Conservation (phyloP, 1,140 invertebrate species). For the Euwallacea fornicatus region DNA sequence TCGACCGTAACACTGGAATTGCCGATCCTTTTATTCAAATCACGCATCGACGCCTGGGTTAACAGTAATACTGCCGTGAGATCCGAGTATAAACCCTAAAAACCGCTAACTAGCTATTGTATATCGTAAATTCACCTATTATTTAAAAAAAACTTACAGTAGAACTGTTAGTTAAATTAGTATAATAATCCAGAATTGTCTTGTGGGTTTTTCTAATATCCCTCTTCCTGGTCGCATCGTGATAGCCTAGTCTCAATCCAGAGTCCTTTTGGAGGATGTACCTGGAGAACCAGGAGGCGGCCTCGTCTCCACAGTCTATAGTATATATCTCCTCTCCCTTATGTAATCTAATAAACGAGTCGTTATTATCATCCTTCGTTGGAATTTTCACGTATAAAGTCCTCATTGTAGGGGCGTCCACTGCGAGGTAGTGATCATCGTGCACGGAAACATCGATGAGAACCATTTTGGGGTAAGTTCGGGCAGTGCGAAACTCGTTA, state of each 20-base stretch:
- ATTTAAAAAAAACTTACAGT: slow-evolving; percentile 33
- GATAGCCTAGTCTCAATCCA: slow-evolving; percentile 62
- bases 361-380: slow-evolving; percentile 31
- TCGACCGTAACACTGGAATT: slow-evolving; percentile 58
- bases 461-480: slow-evolving; percentile 49
- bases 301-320: slow-evolving; percentile 65
- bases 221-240: slow-evolving; percentile 53
- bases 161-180: slow-evolving; percentile 39
- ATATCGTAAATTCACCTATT: neutral
- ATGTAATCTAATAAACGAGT: slow-evolving; percentile 37
- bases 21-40: slow-evolving; percentile 62
- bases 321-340: slow-evolving; percentile 53
- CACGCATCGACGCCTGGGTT: slow-evolving; percentile 64
- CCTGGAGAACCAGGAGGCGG: slow-evolving; percentile 63
- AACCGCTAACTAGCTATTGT: slow-evolving; percentile 1
- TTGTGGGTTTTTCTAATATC: slow-evolving; percentile 44
- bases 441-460: slow-evolving; percentile 48
- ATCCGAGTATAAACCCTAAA: slow-evolving; percentile 47
- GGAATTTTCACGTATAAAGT: slow-evolving; percentile 49
- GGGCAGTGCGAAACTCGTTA: slow-evolving; percentile 46
- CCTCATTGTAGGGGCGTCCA: slow-evolving; percentile 50
- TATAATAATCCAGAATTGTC: slow-evolving; percentile 42
- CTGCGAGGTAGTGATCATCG: slow-evolving; percentile 47
- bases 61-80: slow-evolving; percentile 55
- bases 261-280: slow-evolving; percentile 59